phyloP scores from a whole-genome alignment of 2,797 vertebrate genomes.

The Bufotes viridis region DNA sequence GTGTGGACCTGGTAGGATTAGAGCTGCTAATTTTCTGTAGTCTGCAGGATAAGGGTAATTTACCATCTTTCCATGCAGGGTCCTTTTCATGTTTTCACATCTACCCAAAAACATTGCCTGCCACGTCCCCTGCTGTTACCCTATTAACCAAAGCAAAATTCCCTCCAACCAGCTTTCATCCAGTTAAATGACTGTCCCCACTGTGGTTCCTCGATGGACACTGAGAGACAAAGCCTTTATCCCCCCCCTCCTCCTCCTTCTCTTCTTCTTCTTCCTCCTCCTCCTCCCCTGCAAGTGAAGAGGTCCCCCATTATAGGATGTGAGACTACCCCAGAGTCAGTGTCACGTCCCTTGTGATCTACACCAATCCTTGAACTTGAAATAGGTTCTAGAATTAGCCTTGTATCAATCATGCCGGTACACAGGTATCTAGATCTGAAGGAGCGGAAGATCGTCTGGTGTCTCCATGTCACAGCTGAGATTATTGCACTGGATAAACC shows the following conservation, averaged over 20 bases:
- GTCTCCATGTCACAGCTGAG: background rate
- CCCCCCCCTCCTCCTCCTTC: slow-evolving; percentile 64
- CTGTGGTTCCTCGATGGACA: slow-evolving; percentile 64
- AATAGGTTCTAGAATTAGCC: slow-evolving; percentile 5
- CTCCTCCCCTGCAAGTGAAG: slow-evolving; percentile 17
- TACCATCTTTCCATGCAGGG: slow-evolving; percentile 43
- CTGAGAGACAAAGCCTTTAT: slow-evolving; percentile 69
- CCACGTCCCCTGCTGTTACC: slow-evolving; percentile 33
- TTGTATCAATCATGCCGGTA: background rate
- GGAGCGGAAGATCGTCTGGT: background rate
- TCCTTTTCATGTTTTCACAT: slow-evolving; percentile 60
- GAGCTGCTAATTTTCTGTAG: slow-evolving; percentile 42
- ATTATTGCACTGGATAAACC: background rate
- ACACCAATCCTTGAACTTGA: slow-evolving; percentile 14
- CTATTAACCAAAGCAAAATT: slow-evolving; percentile 64
- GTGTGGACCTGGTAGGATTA: slow-evolving; percentile 31
- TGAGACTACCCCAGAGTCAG: slow-evolving; percentile 65
- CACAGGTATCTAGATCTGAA: slow-evolving; percentile 3
- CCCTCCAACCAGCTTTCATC: slow-evolving; percentile 65
- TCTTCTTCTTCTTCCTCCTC: slow-evolving; percentile 66
- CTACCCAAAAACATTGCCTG: slow-evolving; percentile 38
- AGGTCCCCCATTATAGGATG: slow-evolving; percentile 64
- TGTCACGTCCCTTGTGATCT: slow-evolving; percentile 21
- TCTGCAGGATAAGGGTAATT: slow-evolving; percentile 51
- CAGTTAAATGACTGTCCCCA: slow-evolving; percentile 53